These are phyloP conservation scores for Urocyon cinereoargenteus DNA, from an alignment of 2,797 vertebrate species.

Conservation along the genomic window DNA sequence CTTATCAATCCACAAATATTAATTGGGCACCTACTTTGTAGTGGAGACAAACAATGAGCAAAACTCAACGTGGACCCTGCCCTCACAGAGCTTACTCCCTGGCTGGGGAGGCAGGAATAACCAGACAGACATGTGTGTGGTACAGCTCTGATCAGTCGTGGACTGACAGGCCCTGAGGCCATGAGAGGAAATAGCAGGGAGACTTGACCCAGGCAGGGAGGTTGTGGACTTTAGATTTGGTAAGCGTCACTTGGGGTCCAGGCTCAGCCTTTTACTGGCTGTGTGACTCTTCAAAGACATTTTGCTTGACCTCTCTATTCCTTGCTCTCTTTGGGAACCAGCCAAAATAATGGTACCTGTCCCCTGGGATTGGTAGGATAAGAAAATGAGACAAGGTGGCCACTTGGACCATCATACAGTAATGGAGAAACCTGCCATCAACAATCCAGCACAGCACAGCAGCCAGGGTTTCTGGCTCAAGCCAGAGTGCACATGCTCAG, in stretches of 20 bases:
- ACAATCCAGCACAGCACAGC: neutral
- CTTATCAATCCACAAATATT: neutral
- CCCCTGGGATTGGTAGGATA: neutral
- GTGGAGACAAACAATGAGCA: neutral
- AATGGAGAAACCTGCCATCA: neutral
- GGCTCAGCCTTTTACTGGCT: neutral
- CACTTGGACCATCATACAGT: neutral
- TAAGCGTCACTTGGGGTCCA: neutral
- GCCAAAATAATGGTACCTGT: neutral
- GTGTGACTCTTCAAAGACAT: slow-evolving; percentile 7
- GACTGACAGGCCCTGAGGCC: neutral
- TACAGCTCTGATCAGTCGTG: neutral
- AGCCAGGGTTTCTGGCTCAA: neutral
- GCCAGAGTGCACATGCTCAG: neutral
- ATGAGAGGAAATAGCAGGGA: neutral
- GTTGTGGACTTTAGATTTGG: neutral
- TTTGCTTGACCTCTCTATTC: neutral
- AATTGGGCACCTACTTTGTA: neutral
- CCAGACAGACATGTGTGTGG: neutral
- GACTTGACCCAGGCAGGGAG: neutral
- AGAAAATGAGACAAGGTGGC: neutral
- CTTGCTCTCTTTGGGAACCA: neutral
- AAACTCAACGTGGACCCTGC: neutral
- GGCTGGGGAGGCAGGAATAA: neutral
- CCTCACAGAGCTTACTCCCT: neutral